These are phyloP conservation scores for Nasalis larvatus DNA, from an alignment of 2,113 vertebrate species.

Conservation along the genomic window DNA sequence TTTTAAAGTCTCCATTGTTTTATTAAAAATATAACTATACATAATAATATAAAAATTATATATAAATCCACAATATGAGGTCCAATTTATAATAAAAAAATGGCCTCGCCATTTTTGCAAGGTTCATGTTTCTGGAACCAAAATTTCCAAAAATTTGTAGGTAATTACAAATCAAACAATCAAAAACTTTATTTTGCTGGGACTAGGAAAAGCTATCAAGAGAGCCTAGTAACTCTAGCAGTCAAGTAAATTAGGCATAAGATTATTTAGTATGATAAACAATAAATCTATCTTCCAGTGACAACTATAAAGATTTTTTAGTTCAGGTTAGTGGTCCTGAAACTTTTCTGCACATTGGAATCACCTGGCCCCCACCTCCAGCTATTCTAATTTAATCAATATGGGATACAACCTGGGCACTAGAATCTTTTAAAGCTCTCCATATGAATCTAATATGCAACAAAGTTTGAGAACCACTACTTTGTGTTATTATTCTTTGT, in stretches of 20 bases:
- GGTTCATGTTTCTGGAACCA: neutral
- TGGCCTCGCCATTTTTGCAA: neutral
- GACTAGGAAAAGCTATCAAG: neutral
- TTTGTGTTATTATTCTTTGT: neutral
- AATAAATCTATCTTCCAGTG: constrained; percentile 8
- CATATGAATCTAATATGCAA: neutral
- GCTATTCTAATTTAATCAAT: neutral
- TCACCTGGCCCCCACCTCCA: neutral
- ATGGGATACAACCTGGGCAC: neutral
- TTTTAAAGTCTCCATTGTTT: neutral
- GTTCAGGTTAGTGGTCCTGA: neutral
- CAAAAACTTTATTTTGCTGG: neutral
- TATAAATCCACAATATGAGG: neutral
- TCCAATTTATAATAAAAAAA: constrained; percentile 29
- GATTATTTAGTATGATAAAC: neutral
- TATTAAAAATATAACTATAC: neutral
- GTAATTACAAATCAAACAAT: constrained; percentile 29
- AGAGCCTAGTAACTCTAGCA: neutral
- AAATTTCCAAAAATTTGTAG: neutral
- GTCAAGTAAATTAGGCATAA: neutral
- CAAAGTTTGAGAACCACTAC: neutral
- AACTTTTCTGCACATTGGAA: neutral
- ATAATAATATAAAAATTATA: too few species aligned
- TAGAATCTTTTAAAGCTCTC: neutral
- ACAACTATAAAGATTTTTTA: neutral